Percentiles rank a stretch among this genome's conserved stretches.
phyloP scores from a whole-genome alignment of 1,140 invertebrate genomes.

The Drosophila ogumai region DNA sequence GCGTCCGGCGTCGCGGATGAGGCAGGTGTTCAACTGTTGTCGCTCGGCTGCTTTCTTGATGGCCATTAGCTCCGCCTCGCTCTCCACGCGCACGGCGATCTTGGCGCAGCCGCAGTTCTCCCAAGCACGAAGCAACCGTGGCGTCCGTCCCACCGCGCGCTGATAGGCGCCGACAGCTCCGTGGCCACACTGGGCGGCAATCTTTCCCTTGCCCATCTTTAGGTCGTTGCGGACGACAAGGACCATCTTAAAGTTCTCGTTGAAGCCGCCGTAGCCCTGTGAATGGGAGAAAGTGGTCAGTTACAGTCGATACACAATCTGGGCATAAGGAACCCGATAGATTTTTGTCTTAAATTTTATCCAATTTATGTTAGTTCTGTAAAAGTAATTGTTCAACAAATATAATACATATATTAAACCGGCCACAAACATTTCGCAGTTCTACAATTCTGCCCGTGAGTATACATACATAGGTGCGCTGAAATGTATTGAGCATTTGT shows the following conservation, averaged over 20 bases:
- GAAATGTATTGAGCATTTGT: conserved; percentile 5
- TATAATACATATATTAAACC: background rate
- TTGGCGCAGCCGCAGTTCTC: conserved; percentile 92
- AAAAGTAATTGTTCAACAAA: too few relatives aligned
- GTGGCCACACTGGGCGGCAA: conserved; percentile 96
- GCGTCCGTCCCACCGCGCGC: conserved; percentile 87
- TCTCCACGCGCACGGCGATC: conserved; percentile 91
- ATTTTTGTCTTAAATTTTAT: background rate
- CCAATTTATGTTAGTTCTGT: too few relatives aligned
- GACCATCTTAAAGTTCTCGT: conserved; percentile 91
- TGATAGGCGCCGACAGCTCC: conserved; percentile 93
- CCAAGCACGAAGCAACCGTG: conserved; percentile 90
- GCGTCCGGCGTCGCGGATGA: conserved; percentile 94
- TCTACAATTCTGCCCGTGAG: conserved; percentile 2
- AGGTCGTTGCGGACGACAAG: conserved; percentile 95
- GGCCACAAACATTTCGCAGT: background rate
- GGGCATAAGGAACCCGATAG: background rate
- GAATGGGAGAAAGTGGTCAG: background rate
- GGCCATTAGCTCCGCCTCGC: conserved; percentile 88
- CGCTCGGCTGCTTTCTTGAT: conserved; percentile 89
- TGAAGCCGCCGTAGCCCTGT: conserved; percentile 72
- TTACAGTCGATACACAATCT: background rate
- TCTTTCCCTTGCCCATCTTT: conserved; percentile 97
- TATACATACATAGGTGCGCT: conserved; percentile 5
- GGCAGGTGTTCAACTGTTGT: conserved; percentile 89